Percentiles rank a stretch among this genome's conserved stretches.
These are phyloP conservation scores for Lepeophtheirus nordmannii DNA, from an alignment of 2,888 invertebrate species.

Conservation along the genomic window DNA sequence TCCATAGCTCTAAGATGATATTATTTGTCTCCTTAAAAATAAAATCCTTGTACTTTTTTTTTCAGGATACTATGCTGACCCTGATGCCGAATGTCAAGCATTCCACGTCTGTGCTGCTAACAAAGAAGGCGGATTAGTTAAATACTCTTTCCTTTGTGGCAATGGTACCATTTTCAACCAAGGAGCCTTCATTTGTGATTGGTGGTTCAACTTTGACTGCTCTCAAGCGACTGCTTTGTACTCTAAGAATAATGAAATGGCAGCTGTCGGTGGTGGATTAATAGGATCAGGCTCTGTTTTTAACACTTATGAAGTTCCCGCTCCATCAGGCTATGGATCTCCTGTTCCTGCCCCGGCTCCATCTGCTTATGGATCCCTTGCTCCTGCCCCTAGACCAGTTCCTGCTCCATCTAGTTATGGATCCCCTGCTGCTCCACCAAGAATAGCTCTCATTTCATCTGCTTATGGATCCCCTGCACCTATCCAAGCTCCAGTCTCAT, in stretches of 20 bases:
- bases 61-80: not conserved
- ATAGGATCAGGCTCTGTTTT: not conserved
- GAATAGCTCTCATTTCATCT: no score
- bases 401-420: not conserved
- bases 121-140: constrained; percentile 32
- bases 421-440: not conserved
- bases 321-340: not conserved
- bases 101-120: not conserved
- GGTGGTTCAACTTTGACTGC: constrained; percentile 88
- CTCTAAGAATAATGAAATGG: constrained; percentile 49
- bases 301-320: not conserved
- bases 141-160: constrained; percentile 76
- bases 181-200: constrained; percentile 74
- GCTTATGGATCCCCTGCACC: no score
- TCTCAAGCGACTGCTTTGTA: constrained; percentile 61
- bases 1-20: no score
- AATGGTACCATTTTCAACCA: constrained; percentile 83
- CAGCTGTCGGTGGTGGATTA: not conserved
- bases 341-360: not conserved
- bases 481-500: no score
- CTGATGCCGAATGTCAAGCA: not conserved
- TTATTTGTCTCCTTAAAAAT: no score
- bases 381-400: not conserved
- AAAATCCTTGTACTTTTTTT: no score
- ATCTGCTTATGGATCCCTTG: not conserved